phyloP scores from a whole-genome alignment of 2,888 invertebrate species.

The Acheta domesticus region DNA sequence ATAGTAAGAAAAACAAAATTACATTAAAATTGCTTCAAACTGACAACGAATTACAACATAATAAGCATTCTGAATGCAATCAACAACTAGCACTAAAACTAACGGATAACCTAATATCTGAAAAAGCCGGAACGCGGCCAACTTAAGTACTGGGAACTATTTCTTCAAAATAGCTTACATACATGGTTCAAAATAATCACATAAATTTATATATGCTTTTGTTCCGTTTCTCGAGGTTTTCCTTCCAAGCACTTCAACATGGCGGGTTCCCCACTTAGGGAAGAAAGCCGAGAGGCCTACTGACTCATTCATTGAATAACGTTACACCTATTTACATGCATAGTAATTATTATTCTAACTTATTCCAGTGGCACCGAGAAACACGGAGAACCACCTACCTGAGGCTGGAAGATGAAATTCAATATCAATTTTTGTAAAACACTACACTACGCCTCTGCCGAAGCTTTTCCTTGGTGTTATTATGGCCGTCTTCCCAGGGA shows the following conservation, averaged over 20 bases:
- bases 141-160: constrained; percentile 24
- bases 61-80: background rate
- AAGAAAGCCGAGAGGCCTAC: constrained; percentile 46
- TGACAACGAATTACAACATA: background rate
- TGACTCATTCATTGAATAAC: constrained; percentile 38
- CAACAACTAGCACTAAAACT: background rate
- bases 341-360: constrained; percentile 31
- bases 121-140: constrained; percentile 34
- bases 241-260: constrained; percentile 46
- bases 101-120: background rate
- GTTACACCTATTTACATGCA: constrained; percentile 34
- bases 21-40: background rate
- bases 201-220: constrained; percentile 27
- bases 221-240: constrained; percentile 34
- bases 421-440: constrained; percentile 44
- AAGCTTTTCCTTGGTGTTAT: constrained; percentile 41
- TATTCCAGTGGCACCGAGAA: constrained; percentile 39
- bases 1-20: background rate
- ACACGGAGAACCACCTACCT: constrained; percentile 45
- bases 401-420: constrained; percentile 44
- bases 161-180: constrained; percentile 26
- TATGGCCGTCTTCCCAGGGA: constrained; percentile 42
- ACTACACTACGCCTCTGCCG: constrained; percentile 47
- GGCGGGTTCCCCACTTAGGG: constrained; percentile 50
- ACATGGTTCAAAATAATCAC: constrained; percentile 28